Conservation (phyloP, 2,797 vertebrate species). For the Schizothorax lantsangensis region DNA sequence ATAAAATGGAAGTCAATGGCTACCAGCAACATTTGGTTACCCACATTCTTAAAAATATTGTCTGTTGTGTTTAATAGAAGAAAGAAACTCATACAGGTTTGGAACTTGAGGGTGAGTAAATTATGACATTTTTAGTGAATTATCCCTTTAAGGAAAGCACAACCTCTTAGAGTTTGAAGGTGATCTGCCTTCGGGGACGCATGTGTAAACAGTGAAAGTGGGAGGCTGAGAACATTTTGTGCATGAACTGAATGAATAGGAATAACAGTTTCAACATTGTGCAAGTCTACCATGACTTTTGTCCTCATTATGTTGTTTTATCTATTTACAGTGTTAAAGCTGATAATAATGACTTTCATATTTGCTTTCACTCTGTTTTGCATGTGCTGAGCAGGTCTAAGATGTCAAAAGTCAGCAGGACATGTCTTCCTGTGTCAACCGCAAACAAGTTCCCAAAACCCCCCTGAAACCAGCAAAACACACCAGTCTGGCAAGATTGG, state of each 20-base stretch:
- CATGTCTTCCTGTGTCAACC: not conserved
- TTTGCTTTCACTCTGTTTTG: slow-evolving; percentile 3
- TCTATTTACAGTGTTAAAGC: not conserved
- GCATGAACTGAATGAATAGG: slow-evolving; percentile 41
- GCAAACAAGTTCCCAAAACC: not conserved
- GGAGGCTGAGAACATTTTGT: slow-evolving; percentile 46
- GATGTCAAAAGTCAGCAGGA: slow-evolving; percentile 51
- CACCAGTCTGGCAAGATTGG: not conserved
- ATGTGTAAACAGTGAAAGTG: slow-evolving; percentile 27
- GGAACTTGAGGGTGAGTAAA: not conserved
- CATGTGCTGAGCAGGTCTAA: slow-evolving; percentile 1
- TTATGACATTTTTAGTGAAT: not conserved
- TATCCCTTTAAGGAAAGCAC: slow-evolving; percentile 22
- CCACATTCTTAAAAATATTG: not conserved
- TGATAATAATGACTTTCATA: not conserved
- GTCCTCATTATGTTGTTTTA: not conserved
- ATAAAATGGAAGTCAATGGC: not conserved
- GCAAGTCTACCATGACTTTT: slow-evolving; percentile 39
- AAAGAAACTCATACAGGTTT: not conserved
- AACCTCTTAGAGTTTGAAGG: slow-evolving; percentile 25
- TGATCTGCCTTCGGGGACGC: slow-evolving; percentile 24
- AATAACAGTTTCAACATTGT: not conserved
- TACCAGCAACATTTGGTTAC: not conserved
- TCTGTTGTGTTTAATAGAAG: not conserved
- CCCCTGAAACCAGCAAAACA: not conserved